These are phyloP conservation scores for Sylvilagus floridanus DNA, from an alignment of 2,797 vertebrate genomes.

Conservation along the genomic window DNA sequence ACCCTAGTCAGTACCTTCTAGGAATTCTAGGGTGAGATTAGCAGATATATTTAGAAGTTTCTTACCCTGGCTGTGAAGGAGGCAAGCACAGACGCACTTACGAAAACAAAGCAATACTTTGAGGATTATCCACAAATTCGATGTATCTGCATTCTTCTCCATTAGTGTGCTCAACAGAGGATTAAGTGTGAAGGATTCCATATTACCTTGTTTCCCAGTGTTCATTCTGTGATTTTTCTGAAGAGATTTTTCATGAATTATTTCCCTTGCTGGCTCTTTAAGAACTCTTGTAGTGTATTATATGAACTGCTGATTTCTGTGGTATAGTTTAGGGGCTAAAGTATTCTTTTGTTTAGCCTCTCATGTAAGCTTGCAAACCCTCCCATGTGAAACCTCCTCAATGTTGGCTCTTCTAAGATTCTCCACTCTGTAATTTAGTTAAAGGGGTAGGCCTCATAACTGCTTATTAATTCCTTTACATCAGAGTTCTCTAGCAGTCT, in stretches of 20 bases:
- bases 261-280: conserved; percentile 55
- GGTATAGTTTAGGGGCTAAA: background rate
- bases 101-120: conserved; percentile 7
- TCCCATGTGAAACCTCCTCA: conserved; percentile 11
- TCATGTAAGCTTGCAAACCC: conserved; percentile 12
- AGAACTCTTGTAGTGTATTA: conserved; percentile 33
- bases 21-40: background rate
- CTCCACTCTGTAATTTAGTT: conserved; percentile 36
- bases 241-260: conserved; percentile 34
- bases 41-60: background rate
- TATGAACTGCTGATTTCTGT: conserved; percentile 52
- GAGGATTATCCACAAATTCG: conserved; percentile 26
- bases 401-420: background rate
- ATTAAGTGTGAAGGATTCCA: conserved; percentile 17
- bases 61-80: background rate
- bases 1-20: background rate
- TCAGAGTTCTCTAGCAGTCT: conserved; percentile 21
- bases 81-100: background rate
- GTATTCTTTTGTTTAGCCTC: conserved; percentile 40
- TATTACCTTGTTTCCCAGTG: conserved; percentile 20
- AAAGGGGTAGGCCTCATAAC: conserved; percentile 7
- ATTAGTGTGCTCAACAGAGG: conserved; percentile 59
- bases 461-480: conserved; percentile 55
- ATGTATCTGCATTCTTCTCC: conserved; percentile 37
- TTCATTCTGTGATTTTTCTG: conserved; percentile 46